Percentiles rank a stretch among this genome's conserved stretches.
These are phyloP conservation scores for Chironomus striatipennis DNA, from an alignment of 1,140 invertebrate genomes.

Conservation along the genomic window DNA sequence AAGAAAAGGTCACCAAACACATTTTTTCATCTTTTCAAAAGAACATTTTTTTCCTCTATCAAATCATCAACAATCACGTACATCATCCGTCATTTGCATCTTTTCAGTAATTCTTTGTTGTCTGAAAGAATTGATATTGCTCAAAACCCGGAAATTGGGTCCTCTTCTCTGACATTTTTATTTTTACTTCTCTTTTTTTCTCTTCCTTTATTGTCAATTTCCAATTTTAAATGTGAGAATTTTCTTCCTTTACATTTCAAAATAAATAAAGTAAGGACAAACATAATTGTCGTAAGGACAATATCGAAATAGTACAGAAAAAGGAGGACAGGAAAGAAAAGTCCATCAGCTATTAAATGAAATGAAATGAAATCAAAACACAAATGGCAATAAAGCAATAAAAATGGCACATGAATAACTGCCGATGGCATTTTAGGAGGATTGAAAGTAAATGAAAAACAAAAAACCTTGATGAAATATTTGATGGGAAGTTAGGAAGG, in stretches of 20 bases:
- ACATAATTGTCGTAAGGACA: too few species aligned
- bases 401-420: not conserved
- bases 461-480: too few species aligned
- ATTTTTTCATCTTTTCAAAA: too few species aligned
- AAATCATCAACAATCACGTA: not conserved
- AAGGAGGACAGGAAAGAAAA: too few species aligned
- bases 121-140: not conserved
- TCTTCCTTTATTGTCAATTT: not conserved
- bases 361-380: not conserved
- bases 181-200: not conserved
- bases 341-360: not conserved
- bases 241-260: too few species aligned
- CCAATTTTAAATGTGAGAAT: not conserved
- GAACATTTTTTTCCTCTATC: too few species aligned
- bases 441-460: too few species aligned
- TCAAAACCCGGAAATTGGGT: not conserved
- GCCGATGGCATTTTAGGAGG: not conserved
- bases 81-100: conserved; percentile 1
- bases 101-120: not conserved
- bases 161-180: not conserved
- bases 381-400: not conserved
- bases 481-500: too few species aligned
- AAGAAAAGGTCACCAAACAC: too few species aligned
- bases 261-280: too few species aligned
- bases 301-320: too few species aligned